These are phyloP conservation scores for Himalopsyche anomala DNA, from an alignment of 2,888 invertebrate genomes.

Conservation along the genomic window DNA sequence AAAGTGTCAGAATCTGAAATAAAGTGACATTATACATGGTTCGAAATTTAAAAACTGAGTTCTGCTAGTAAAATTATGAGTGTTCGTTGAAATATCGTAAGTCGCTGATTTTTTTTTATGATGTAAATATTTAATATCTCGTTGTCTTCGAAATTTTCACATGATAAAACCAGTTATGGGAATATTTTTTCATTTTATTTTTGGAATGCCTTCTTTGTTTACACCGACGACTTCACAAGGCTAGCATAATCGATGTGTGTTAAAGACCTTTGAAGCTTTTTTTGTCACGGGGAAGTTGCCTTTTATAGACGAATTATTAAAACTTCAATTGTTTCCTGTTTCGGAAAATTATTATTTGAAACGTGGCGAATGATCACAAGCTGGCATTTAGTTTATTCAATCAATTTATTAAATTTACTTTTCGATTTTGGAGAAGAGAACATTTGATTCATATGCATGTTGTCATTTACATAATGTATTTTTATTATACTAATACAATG, in stretches of 20 bases:
- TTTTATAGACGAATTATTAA: no score
- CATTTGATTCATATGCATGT: no score
- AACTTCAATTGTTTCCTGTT: no score
- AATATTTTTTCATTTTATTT: conserved; percentile 11
- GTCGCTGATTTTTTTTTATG: background rate
- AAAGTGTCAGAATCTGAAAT: background rate
- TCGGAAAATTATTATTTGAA: no score
- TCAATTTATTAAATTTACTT: no score
- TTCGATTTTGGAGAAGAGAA: no score
- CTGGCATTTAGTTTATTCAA: no score
- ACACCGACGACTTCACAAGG: background rate
- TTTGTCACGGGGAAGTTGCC: no score
- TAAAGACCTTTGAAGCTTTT: no score
- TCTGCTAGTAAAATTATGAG: background rate
- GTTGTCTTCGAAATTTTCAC: background rate
- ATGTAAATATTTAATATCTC: background rate
- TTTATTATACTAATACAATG: no score
- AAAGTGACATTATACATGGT: background rate
- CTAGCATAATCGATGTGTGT: background rate
- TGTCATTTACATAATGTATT: no score
- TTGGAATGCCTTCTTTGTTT: conserved; percentile 30
- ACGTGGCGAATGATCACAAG: no score
- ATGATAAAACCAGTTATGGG: conserved; percentile 14
- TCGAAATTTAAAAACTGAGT: background rate
- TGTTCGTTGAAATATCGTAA: background rate